These are phyloP conservation scores for Dynastes maya DNA, from an alignment of 2,888 invertebrate genomes.

Conservation along the genomic window DNA sequence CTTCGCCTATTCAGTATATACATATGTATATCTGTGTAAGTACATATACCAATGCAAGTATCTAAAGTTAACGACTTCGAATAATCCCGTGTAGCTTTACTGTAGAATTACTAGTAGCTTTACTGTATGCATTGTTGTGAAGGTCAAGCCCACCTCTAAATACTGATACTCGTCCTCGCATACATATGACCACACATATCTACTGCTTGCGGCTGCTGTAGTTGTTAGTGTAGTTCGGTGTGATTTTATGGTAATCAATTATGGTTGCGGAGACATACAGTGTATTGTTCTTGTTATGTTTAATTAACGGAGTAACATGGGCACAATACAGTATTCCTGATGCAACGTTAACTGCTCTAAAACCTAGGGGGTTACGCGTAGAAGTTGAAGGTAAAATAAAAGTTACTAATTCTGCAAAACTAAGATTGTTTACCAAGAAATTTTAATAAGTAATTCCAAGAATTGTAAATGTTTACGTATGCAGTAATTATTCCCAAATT, in stretches of 20 bases:
- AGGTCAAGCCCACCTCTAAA: conserved; percentile 29
- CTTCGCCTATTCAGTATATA: too few relatives aligned
- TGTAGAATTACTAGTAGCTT: background rate
- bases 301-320: background rate
- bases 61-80: too few relatives aligned
- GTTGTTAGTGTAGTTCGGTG: background rate
- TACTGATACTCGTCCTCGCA: background rate
- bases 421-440: too few relatives aligned
- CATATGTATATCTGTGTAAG: too few relatives aligned
- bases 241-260: background rate
- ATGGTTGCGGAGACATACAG: conserved; percentile 5
- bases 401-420: background rate
- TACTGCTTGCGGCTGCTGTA: background rate
- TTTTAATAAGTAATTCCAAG: too few relatives aligned
- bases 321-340: conserved; percentile 66
- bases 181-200: too few relatives aligned
- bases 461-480: too few relatives aligned
- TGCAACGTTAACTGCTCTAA: conserved; percentile 67
- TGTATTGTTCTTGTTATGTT: conserved; percentile 12
- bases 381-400: conserved; percentile 67
- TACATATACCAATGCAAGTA: too few relatives aligned
- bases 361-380: conserved; percentile 70
- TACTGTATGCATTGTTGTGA: background rate
- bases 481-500: too few relatives aligned
- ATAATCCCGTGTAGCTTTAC: too few relatives aligned